Conservation (phyloP, 2,797 vertebrate species). For the Micromesistius poutassou region DNA sequence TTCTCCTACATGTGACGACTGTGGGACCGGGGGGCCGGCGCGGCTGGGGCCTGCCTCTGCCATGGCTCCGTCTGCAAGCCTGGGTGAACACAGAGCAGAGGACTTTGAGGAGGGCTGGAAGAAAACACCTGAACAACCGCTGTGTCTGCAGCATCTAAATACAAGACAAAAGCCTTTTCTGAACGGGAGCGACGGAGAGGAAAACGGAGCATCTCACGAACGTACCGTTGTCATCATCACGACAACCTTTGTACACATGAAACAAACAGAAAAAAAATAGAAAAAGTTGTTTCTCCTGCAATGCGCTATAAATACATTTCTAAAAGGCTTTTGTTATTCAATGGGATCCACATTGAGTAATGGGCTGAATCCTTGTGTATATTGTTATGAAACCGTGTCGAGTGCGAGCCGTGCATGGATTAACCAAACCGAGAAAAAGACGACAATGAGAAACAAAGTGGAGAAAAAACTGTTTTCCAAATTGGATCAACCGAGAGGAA, state of each 20-base stretch:
- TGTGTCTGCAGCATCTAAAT: not conserved
- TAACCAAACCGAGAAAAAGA: not conserved
- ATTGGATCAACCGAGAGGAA: no score
- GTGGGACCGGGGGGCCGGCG: conserved; percentile 29
- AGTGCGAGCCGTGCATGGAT: not conserved
- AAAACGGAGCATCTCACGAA: not conserved
- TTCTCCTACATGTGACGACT: conserved; percentile 51
- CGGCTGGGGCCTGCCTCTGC: conserved; percentile 6
- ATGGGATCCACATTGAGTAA: no score
- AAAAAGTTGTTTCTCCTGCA: not conserved
- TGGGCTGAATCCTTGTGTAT: no score
- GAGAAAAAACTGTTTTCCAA: no score
- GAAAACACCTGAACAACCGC: no score
- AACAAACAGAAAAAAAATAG: not conserved
- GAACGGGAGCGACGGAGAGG: not conserved
- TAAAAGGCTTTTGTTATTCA: no score
- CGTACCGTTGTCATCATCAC: not conserved
- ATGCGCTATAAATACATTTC: not conserved
- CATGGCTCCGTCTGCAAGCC: conserved; percentile 40
- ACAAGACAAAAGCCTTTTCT: not conserved
- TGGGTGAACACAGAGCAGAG: conserved; percentile 34
- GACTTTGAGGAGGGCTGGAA: conserved; percentile 14
- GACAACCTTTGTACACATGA: not conserved
- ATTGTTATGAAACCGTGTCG: not conserved
- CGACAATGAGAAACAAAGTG: conserved; percentile 16